Evolutionary conservation across 2,797 vertebrate species (phyloP), one percentile per base, ranked within the genome.

Genomic region (Neomorphus geoffroyi): DNA sequence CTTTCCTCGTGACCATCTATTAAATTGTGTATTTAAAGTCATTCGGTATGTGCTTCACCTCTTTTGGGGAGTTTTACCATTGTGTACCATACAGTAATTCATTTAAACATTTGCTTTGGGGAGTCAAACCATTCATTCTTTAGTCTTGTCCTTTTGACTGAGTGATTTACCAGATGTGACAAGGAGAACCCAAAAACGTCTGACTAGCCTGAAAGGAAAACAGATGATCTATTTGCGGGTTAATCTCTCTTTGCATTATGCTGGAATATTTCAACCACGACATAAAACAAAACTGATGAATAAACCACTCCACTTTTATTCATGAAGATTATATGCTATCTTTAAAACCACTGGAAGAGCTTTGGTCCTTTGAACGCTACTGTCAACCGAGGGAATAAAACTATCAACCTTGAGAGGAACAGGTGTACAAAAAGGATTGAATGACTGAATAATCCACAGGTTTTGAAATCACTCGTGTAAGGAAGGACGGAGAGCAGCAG

Each of bases 81-180:
- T 80, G 58, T 81, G 39, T 62, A 81, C 46, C 56, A 67, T 89
- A 60, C 23, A 94, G 37, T 66, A 93, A 92, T 94, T 93, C 80
- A 88, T 39, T 93, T 82, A 27, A 86, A 21, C 39, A 28, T 94
- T 95, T 95, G 57, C 73, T 89, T 33, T 74, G 46, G 75, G 64
- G 58, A 93, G 51, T 70, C 80, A 79, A 95, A 89, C n/a, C 41
- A 95, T 57, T 27, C 26, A 61, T 88, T 97, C 94, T 93, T 85
- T 67, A 61, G 66, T 93, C 86, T 71, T 61, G 43, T 84, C 46
- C 43, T 91, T 86, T 87, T 75, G 53, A 93, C 67, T 85, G 71
- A 90, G 32, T 88, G 41, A 86, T 93, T 96, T 96, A 46, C 30
- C 95, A 95, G 56, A 92, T 90, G 60, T 22, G 7, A 39, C 75